Conservation (phyloP, 1,140 invertebrate genomes). For the Camponotus vicinus region DNA sequence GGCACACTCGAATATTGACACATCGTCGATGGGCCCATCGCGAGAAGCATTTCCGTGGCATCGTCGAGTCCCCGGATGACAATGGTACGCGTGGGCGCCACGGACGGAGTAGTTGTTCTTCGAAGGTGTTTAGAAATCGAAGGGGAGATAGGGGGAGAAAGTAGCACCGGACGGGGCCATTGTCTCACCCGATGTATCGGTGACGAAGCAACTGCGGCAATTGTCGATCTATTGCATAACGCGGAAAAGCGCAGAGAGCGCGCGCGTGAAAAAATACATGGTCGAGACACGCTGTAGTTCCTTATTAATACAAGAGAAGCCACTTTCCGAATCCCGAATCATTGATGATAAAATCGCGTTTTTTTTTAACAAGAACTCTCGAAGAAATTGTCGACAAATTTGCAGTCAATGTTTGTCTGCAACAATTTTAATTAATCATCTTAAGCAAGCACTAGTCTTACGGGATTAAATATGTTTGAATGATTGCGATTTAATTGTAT, state of each 20-base stretch:
- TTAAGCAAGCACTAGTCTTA: background rate
- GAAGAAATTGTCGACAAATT: slow-evolving; percentile 41
- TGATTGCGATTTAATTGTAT: slow-evolving; percentile 35
- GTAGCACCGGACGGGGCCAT: slow-evolving; percentile 62
- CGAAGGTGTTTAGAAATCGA: slow-evolving; percentile 74
- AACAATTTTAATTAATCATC: background rate
- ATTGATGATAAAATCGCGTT: slow-evolving; percentile 60
- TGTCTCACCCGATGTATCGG: slow-evolving; percentile 63
- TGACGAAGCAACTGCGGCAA: slow-evolving; percentile 70
- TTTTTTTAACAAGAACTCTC: slow-evolving; percentile 46
- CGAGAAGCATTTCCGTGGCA: slow-evolving; percentile 68
- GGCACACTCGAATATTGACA: slow-evolving; percentile 67
- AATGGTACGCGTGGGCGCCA: slow-evolving; percentile 67
- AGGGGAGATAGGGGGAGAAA: slow-evolving; percentile 62
- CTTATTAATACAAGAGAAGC: slow-evolving; percentile 24
- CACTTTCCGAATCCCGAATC: slow-evolving; percentile 48
- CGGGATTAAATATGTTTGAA: slow-evolving; percentile 17
- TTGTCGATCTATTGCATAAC: slow-evolving; percentile 65
- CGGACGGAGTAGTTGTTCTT: slow-evolving; percentile 66
- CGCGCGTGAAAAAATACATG: background rate
- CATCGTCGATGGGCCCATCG: slow-evolving; percentile 66
- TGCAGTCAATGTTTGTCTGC: slow-evolving; percentile 1
- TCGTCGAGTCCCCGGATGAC: slow-evolving; percentile 62
- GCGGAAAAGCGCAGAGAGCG: slow-evolving; percentile 18
- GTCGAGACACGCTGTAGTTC: slow-evolving; percentile 49